Evolutionary conservation across 2,797 vertebrate species (phyloP).

Genomic region (Lagorchestes hirsutus): DNA sequence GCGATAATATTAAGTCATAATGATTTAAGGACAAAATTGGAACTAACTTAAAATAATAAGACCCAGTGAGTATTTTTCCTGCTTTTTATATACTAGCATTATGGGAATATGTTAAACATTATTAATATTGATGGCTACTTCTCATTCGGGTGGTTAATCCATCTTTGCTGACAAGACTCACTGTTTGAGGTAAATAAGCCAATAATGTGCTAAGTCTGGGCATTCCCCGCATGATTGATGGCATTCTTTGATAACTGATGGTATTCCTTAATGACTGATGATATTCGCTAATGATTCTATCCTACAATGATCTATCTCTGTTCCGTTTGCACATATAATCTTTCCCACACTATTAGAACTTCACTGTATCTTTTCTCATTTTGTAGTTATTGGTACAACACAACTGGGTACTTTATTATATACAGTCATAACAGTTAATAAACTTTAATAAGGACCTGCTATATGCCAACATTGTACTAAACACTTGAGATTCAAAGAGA

Average conservation of each 20-base stretch:
- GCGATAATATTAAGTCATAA: constrained; percentile 41
- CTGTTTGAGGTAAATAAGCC: constrained; percentile 18
- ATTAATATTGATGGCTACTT: constrained; percentile 3
- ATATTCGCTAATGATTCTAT: neutral
- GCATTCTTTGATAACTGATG: neutral
- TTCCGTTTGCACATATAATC: neutral
- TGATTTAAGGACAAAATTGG: constrained; percentile 35
- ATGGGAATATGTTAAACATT: constrained; percentile 19
- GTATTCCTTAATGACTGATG: neutral
- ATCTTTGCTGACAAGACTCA: constrained; percentile 17
- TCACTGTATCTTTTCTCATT: neutral
- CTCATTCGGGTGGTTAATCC: constrained; percentile 29
- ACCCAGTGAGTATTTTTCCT: constrained; percentile 33
- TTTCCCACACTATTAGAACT: neutral
- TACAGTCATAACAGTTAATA: no score
- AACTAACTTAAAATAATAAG: constrained; percentile 11
- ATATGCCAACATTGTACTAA: neutral
- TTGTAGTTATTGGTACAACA: neutral
- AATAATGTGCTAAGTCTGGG: constrained; percentile 1
- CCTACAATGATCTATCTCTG: constrained; percentile 6
- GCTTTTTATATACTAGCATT: neutral
- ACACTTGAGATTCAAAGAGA: neutral
- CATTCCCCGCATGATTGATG: neutral
- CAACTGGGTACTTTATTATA: no score
- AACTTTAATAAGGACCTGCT: neutral